Conservation (phyloP, 2,888 invertebrate genomes). For the Leucozona laternaria region DNA sequence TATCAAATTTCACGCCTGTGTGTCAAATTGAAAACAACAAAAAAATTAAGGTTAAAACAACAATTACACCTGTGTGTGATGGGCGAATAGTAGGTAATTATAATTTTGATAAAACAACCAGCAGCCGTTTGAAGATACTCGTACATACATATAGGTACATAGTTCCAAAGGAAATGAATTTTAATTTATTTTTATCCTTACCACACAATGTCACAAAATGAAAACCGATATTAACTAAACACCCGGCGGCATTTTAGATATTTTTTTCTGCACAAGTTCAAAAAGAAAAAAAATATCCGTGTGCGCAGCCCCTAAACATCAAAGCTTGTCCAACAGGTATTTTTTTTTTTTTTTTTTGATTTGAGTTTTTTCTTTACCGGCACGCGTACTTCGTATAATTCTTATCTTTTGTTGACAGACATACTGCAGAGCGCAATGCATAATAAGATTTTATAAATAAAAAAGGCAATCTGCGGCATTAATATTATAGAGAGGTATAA, state of each 20-base stretch:
- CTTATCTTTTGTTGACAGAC: constrained; percentile 56
- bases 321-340: constrained; percentile 44
- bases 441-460: background rate
- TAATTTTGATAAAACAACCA: background rate
- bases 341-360: background rate
- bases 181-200: constrained; percentile 50
- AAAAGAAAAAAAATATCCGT: background rate
- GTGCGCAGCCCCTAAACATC: background rate
- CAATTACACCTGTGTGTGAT: constrained; percentile 42
- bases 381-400: too few relatives aligned
- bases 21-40: background rate
- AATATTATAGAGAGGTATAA: background rate
- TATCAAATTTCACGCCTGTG: too few relatives aligned
- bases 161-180: constrained; percentile 36
- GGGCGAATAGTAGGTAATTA: constrained; percentile 22
- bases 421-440: background rate
- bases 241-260: constrained; percentile 43
- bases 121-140: background rate
- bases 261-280: constrained; percentile 17
- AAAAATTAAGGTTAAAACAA: background rate
- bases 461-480: background rate
- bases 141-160: background rate
- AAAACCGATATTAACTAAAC: constrained; percentile 51
- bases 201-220: constrained; percentile 46
- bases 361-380: background rate